Base-by-base conservation (phyloP, 2,888 invertebrate genomes). In the Steinernema hermaphroditum region DNA sequence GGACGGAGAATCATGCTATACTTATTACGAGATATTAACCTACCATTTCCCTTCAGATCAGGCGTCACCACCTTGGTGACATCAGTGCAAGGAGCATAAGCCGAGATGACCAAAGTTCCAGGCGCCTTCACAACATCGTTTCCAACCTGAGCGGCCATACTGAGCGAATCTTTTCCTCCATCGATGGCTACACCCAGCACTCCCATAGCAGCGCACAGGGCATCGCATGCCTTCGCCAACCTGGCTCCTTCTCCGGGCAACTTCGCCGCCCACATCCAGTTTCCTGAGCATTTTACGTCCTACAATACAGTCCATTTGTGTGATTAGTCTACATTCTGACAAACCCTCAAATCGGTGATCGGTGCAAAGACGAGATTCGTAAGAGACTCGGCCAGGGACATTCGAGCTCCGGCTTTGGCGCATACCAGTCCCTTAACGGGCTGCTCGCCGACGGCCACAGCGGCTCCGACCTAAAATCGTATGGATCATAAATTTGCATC, bases 251-350 rank as follows among this genome's bases (percentile, higher is more conserved):
- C 96, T 0, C 93, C 93, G 0, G 93, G 92, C 22, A 94, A 89
- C 89, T 97, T 97, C 14, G 96, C 97, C 0, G 95, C 92, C 97
- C 97, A 98, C 98, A 98, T 98, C 97, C 97, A 98, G 88, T 98
- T 98, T n/a, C 94, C 97, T 49, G 94, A 95, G 87, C 96, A 96
- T 88, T 97, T 98, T 0, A 97, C 92, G 88, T 98, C 97, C 88
- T 92, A 62, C 29, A 78, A 73, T 37, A 43, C 37, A 12, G 29
- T 68, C 70, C 27, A 49, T 16, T n/a, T n/a, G n/a, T n/a, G n/a
- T n/a, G n/a, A n/a, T n/a, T n/a, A n/a, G n/a, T n/a, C n/a, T n/a
- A n/a, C n/a, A n/a, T n/a, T n/a, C n/a, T n/a, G 14, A 16, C 78
- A 32, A 83, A 91, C 91, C 88, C 89, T 87, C 0, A 89, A 78